Percentiles rank a stretch among this genome's conserved stretches.
Evolutionary conservation across 2,113 vertebrate species (phyloP).

Genomic region (Pandion haliaetus): DNA sequence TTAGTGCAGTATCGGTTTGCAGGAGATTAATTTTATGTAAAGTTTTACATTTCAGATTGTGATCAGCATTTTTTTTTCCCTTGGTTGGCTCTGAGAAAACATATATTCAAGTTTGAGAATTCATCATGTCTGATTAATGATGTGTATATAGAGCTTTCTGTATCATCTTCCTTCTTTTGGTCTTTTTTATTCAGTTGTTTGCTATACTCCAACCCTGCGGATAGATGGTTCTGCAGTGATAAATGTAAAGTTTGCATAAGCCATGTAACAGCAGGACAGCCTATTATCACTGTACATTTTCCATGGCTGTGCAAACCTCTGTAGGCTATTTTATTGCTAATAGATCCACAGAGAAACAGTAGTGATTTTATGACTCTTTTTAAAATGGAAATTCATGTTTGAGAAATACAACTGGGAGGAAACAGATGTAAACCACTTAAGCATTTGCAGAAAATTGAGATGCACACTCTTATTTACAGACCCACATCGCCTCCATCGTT

Average conservation of each 20-base stretch:
- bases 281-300: conserved; percentile 89
- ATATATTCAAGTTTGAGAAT: conserved; percentile 70
- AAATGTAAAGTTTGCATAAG: conserved; percentile 89
- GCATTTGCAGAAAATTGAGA: conserved; percentile 85
- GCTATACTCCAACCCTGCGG: conserved; percentile 78
- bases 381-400: conserved; percentile 91
- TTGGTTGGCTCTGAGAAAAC: conserved; percentile 67
- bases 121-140: conserved; percentile 84
- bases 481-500: conserved; percentile 73
- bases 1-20: conserved; percentile 16
- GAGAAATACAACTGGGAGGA: conserved; percentile 86
- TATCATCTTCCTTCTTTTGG: conserved; percentile 74
- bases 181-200: conserved; percentile 81
- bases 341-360: conserved; percentile 88
- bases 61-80: conserved; percentile 56
- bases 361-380: conserved; percentile 87
- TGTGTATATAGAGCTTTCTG: conserved; percentile 78
- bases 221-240: conserved; percentile 85
- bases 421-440: conserved; percentile 88
- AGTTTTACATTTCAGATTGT: conserved; percentile 54
- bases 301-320: conserved; percentile 88
- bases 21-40: conserved; percentile 66
- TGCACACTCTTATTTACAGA: conserved; percentile 86
- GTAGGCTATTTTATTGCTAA: conserved; percentile 89
- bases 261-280: conserved; percentile 87